Conservation (phyloP, 1,140 invertebrate genomes). For the Bombus impatiens region DNA sequence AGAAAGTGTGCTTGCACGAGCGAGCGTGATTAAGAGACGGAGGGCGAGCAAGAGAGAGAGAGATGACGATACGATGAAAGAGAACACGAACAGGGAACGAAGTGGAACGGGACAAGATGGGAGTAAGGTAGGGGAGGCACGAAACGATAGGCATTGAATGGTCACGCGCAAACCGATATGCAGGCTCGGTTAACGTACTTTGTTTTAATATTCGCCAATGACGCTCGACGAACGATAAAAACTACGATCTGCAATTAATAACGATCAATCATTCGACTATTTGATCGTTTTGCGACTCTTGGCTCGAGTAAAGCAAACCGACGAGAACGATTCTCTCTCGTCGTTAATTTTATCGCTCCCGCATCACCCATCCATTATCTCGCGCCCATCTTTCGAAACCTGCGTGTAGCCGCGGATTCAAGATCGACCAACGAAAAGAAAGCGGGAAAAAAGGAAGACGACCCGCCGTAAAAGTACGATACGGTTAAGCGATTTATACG, state of each 20-base stretch:
- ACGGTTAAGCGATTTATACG: background rate
- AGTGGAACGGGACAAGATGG: background rate
- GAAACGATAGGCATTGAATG: conserved; percentile 5
- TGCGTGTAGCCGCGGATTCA: background rate
- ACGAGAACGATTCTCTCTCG: background rate
- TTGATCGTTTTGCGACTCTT: background rate
- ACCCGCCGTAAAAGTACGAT: background rate
- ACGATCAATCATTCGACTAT: background rate
- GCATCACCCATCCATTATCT: background rate
- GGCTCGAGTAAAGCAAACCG: background rate
- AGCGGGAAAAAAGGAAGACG: background rate
- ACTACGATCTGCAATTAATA: conserved; percentile 46
- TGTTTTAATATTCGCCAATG: conserved; percentile 53
- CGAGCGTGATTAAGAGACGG: background rate
- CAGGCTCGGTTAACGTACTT: conserved; percentile 26
- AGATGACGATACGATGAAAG: background rate
- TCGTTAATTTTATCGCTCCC: background rate
- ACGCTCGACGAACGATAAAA: conserved; percentile 39
- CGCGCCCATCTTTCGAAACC: background rate
- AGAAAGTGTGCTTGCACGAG: background rate
- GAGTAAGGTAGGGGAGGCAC: background rate
- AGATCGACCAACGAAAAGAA: background rate
- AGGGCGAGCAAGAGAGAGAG: background rate
- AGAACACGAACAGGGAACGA: background rate
- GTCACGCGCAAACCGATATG: conserved; percentile 37